These are phyloP conservation scores for Caenorhabditis sinica DNA, from an alignment of 2,888 invertebrate genomes.

Conservation along the genomic window DNA sequence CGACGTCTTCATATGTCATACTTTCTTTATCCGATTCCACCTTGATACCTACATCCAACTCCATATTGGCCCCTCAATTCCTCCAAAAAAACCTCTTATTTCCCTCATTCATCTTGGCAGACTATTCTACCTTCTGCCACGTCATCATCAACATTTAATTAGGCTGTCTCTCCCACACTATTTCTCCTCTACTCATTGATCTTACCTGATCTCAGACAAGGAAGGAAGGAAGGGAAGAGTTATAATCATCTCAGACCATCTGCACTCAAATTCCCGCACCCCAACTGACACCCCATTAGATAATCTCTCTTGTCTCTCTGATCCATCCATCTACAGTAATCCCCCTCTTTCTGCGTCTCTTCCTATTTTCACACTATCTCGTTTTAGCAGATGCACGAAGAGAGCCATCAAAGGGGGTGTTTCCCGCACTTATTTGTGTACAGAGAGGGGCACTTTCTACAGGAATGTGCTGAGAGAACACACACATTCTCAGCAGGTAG, in stretches of 20 bases:
- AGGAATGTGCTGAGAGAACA: background rate
- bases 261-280: constrained; percentile 11
- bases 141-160: background rate
- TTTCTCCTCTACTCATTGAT: background rate
- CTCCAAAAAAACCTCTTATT: too few relatives aligned
- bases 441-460: background rate
- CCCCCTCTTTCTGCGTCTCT: constrained; percentile 18
- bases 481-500: background rate
- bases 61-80: too few relatives aligned
- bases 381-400: constrained; percentile 8
- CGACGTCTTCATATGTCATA: too few relatives aligned
- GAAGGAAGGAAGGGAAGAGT: constrained; percentile 33
- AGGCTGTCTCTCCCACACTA: background rate
- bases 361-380: constrained; percentile 21
- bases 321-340: constrained; percentile 11
- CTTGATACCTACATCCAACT: too few relatives aligned
- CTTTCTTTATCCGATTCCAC: too few relatives aligned
- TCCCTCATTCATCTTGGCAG: too few relatives aligned
- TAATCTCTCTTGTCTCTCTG: background rate
- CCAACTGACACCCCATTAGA: constrained; percentile 42
- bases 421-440: constrained; percentile 12
- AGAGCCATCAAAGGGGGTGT: constrained; percentile 28
- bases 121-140: background rate
- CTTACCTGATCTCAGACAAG: background rate
- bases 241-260: constrained; percentile 48